Percentiles rank a stretch among this genome's conserved stretches.
Conservation (phyloP, 2,888 invertebrate genomes). For the Netelia melanura region DNA sequence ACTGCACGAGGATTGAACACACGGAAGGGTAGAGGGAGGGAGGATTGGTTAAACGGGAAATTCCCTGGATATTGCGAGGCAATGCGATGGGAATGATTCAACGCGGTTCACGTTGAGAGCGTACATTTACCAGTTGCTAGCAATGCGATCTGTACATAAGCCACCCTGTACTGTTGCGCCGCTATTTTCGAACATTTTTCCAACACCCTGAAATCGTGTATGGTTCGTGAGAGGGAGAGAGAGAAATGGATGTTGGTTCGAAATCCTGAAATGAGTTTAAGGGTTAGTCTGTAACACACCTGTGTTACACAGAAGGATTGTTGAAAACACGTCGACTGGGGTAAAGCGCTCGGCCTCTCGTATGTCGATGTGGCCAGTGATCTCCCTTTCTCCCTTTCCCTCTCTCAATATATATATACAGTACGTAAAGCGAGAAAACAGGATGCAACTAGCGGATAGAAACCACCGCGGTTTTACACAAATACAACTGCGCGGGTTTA, state of each 20-base stretch:
- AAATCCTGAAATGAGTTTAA: slow-evolving; percentile 20
- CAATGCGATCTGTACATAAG: slow-evolving; percentile 61
- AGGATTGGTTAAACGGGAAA: slow-evolving; percentile 73
- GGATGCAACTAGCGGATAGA: slow-evolving; percentile 37
- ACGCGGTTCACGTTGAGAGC: slow-evolving; percentile 41
- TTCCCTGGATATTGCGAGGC: slow-evolving; percentile 75
- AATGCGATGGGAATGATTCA: slow-evolving; percentile 63
- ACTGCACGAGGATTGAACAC: not conserved
- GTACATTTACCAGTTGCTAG: slow-evolving; percentile 69
- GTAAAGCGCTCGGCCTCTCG: slow-evolving; percentile 39
- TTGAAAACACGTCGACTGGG: slow-evolving; percentile 64
- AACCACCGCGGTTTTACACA: slow-evolving; percentile 37
- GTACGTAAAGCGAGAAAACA: slow-evolving; percentile 57
- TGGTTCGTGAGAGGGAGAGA: slow-evolving; percentile 5
- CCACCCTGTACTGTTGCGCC: slow-evolving; percentile 23
- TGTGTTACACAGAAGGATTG: slow-evolving; percentile 16
- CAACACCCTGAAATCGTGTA: slow-evolving; percentile 60
- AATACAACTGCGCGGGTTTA: slow-evolving; percentile 47
- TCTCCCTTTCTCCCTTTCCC: not conserved
- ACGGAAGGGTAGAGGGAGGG: not conserved
- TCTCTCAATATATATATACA: not conserved
- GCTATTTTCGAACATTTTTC: slow-evolving; percentile 68
- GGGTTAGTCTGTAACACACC: slow-evolving; percentile 49
- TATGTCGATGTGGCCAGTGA: slow-evolving; percentile 34
- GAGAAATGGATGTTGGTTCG: not conserved